phyloP scores from a whole-genome alignment of 2,888 invertebrate genomes.

The Cheilosia impressa region DNA sequence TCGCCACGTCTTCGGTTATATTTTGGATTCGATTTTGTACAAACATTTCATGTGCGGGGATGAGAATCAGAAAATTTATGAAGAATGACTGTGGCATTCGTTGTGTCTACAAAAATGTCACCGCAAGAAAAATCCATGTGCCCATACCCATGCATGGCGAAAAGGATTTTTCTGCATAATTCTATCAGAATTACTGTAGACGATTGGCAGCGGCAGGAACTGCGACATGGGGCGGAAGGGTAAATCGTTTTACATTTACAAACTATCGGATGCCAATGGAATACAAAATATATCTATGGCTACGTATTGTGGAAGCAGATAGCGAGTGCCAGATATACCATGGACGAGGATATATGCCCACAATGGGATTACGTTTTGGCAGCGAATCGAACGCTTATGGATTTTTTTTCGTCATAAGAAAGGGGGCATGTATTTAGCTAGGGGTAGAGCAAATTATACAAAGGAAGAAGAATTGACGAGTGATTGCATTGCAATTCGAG shows the following conservation, averaged over 20 bases:
- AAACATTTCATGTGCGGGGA: constrained; percentile 28
- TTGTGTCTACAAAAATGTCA: constrained; percentile 75
- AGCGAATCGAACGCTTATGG: constrained; percentile 65
- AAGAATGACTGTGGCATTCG: constrained; percentile 71
- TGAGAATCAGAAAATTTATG: constrained; percentile 60
- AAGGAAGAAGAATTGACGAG: background rate
- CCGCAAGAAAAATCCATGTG: constrained; percentile 71
- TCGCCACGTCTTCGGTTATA: constrained; percentile 16
- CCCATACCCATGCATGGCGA: constrained; percentile 7
- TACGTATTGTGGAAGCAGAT: constrained; percentile 9
- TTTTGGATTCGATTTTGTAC: constrained; percentile 42
- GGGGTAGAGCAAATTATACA: background rate
- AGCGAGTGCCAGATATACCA: constrained; percentile 53
- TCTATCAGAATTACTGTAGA: constrained; percentile 57
- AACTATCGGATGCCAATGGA: constrained; percentile 70
- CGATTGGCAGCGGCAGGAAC: constrained; percentile 29
- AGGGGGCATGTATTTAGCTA: background rate
- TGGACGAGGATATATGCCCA: constrained; percentile 52
- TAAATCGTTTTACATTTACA: constrained; percentile 73
- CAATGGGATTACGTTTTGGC: constrained; percentile 67
- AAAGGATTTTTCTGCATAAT: constrained; percentile 71
- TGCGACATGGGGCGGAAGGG: background rate
- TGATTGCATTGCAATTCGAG: too few relatives aligned
- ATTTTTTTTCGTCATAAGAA: constrained; percentile 12
- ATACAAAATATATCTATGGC: constrained; percentile 51